These are phyloP conservation scores for mouse (Mus musculus) DNA, from an alignment of 2,113 vertebrate genomes.

Conservation along the genomic window DNA sequence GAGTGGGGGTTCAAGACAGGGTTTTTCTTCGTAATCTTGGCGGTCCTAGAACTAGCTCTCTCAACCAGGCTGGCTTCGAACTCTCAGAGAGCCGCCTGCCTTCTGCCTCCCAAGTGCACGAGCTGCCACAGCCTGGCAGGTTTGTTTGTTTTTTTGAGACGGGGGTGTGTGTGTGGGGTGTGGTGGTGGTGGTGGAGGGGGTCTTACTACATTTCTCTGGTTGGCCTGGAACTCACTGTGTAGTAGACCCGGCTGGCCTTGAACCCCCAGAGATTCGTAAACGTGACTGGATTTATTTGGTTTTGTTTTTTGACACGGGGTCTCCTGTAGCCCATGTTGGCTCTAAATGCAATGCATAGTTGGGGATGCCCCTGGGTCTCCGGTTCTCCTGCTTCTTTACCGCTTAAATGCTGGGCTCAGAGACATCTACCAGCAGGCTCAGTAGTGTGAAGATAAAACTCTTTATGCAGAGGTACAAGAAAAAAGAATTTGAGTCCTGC, in stretches of 20 bases:
- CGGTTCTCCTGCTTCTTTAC: background rate
- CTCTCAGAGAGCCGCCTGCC: background rate
- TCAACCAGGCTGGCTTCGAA: background rate
- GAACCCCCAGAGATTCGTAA: no score
- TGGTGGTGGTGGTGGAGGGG: no score
- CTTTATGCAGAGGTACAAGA: background rate
- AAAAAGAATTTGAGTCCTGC: background rate
- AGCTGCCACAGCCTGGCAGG: fast-evolving
- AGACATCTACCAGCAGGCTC: background rate
- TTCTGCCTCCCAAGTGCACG: background rate
- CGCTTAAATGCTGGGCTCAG: background rate
- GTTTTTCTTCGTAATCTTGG: background rate
- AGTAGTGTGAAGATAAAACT: background rate
- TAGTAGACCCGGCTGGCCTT: background rate
- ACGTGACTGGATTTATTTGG: background rate
- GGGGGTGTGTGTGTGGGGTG: background rate
- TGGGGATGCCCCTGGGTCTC: background rate
- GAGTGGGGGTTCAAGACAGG: background rate
- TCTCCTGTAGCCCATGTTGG: background rate
- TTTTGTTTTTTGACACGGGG: background rate
- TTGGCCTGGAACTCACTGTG: background rate
- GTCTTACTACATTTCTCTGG: background rate
- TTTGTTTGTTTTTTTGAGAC: background rate
- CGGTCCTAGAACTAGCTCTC: background rate
- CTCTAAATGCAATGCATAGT: no score